Evolutionary conservation across 2,888 invertebrate genomes (phyloP).

Genomic region (Globia sparganii): DNA sequence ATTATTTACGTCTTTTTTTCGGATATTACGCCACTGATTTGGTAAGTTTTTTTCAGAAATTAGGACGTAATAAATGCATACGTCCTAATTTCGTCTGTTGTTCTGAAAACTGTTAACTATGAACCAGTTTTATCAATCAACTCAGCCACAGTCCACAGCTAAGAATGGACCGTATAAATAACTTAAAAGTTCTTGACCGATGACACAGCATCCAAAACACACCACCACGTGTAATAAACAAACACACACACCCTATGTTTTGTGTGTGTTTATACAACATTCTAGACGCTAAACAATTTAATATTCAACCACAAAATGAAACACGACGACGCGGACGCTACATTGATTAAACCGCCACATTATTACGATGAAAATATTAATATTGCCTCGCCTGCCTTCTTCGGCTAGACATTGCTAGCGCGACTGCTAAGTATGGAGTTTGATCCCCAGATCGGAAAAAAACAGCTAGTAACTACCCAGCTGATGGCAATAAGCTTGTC

Average conservation of each 20-base stretch:
- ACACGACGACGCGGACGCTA: constrained; percentile 23
- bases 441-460: background rate
- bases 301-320: constrained; percentile 37
- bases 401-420: background rate
- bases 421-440: background rate
- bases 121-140: background rate
- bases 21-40: background rate
- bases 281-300: constrained; percentile 42
- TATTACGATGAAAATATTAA: constrained; percentile 51
- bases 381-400: background rate
- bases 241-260: background rate
- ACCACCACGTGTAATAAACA: background rate
- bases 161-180: background rate
- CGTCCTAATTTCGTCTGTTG: background rate
- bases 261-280: too few relatives aligned
- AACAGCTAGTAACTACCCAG: too few relatives aligned
- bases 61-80: too few relatives aligned
- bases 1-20: background rate
- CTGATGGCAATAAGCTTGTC: background rate
- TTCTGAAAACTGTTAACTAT: background rate
- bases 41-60: background rate
- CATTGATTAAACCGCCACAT: constrained; percentile 34
- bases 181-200: background rate
- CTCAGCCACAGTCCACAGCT: background rate
- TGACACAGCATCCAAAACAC: background rate